These are phyloP conservation scores for Patella vulgata DNA, from an alignment of 1,140 invertebrate genomes.

Conservation along the genomic window DNA sequence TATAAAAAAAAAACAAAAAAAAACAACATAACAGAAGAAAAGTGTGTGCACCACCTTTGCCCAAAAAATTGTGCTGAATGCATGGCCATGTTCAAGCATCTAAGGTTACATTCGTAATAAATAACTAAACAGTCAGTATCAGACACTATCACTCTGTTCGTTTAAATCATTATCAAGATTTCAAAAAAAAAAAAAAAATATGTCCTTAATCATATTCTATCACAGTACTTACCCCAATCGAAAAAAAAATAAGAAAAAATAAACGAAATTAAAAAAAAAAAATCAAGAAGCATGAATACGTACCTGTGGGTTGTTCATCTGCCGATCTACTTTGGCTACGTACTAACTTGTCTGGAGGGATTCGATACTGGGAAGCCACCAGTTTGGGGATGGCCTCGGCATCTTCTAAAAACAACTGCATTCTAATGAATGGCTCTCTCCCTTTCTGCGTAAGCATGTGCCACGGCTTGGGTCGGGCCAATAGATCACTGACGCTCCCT, in stretches of 20 bases:
- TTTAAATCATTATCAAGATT: too few species aligned
- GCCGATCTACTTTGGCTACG: conserved; percentile 69
- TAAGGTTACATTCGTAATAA: too few species aligned
- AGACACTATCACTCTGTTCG: too few species aligned
- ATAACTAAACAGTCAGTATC: too few species aligned
- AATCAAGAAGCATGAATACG: background rate
- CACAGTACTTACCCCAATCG: too few species aligned
- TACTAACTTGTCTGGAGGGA: conserved; percentile 81
- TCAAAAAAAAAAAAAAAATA: too few species aligned
- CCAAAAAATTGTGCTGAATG: too few species aligned
- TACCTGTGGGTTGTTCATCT: conserved; percentile 21
- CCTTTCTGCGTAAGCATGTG: conserved; percentile 99
- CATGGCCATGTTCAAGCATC: too few species aligned
- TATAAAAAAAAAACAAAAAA: conserved; percentile 25
- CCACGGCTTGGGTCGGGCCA: conserved; percentile 99
- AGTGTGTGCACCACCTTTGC: background rate
- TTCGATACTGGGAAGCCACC: conserved; percentile 97
- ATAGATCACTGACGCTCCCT: conserved; percentile 91
- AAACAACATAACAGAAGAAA: background rate
- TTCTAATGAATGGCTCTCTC: conserved; percentile 96
- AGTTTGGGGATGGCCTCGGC: conserved; percentile 96
- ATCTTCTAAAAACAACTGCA: conserved; percentile 97
- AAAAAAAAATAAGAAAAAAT: too few species aligned
- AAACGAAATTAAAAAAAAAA: background rate
- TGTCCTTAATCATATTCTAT: too few species aligned